phyloP scores from a whole-genome alignment of 2,113 vertebrate species.

The Gymnobelideus leadbeateri region DNA sequence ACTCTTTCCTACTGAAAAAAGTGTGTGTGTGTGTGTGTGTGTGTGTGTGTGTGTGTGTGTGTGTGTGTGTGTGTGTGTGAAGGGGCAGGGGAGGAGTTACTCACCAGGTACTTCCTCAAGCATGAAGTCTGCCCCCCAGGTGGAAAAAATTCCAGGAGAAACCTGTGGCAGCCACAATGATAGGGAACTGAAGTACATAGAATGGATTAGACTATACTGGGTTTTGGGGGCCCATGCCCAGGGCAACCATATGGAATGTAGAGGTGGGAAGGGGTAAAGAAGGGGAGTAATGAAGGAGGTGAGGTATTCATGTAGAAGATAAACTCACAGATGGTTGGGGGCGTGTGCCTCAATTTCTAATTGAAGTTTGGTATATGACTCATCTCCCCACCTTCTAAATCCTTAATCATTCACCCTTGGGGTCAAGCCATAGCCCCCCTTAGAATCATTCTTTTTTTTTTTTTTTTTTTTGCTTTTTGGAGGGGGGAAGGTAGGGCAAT shows the following conservation, averaged over 20 bases:
- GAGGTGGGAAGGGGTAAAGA: neutral
- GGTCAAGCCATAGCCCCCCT: neutral
- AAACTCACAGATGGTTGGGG: neutral
- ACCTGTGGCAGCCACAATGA: neutral
- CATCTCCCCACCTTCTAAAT: neutral
- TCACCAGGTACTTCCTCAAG: neutral
- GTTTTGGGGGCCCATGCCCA: neutral
- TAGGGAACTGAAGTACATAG: neutral
- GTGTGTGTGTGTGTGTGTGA: neutral
- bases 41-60: too few relatives aligned
- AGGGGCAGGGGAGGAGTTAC: neutral
- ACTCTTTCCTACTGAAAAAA: neutral
- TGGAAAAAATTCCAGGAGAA: too few relatives aligned
- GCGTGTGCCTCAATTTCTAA: neutral
- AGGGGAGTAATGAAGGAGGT: neutral
- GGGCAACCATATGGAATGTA: neutral
- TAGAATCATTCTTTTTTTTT: neutral
- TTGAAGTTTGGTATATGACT: neutral
- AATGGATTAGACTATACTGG: neutral
- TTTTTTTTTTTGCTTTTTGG: too few relatives aligned
- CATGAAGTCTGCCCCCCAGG: neutral
- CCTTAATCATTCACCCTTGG: neutral
- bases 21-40: too few relatives aligned
- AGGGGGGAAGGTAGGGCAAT: too few relatives aligned
- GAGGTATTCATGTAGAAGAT: neutral